Base-by-base conservation (phyloP, 2,113 vertebrate species). In the Natator depressus region DNA sequence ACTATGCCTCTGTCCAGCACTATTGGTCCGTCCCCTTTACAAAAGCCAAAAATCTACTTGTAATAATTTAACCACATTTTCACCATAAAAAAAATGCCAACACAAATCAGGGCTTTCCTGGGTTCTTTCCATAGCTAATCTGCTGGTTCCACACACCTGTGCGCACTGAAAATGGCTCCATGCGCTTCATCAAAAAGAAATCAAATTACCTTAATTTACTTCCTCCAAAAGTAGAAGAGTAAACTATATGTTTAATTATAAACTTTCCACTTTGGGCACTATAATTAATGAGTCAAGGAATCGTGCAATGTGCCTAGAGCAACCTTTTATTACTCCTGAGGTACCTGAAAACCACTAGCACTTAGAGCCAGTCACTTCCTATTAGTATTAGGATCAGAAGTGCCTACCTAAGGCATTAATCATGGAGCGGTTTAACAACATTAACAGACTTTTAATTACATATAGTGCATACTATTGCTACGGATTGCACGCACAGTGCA, bases 251-350 rank as follows among this genome's bases (percentile, higher is more conserved):
- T 97, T 98, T 98, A 98, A 98, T 98, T 98, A 98, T 76, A 95
- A 98, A 98, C 97, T 98, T 98, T 98, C 98, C 97, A 98, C 97
- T 98, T 91, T 54, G 95, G 98, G 98, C 97, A 98, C 96, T 97
- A 94, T 98, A 98, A 98, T 98, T 98, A 98, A 98, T 98, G 98
- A 98, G 97, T 97, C 97, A 88, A 97, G 93, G 97, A 98, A 97
- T 95, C 95, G 72, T 51, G 97, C 95, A 97, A 93, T 95, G 91
- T 93, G 97, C 98, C 98, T 91, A 53, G 81, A 98, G 97, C 97
- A 97, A 91, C 96, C 97, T 93, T 96, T 94, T 96, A 97, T 98
- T 98, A 95, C 98, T 98, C 97, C 94, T 42, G 97, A 98, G 98
- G 95, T 97, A 94, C 94, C 93, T 42, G 20, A 88, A 97, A 80